Base-by-base conservation (phyloP, 1,140 invertebrate genomes). In the Drosophila suzukii region DNA sequence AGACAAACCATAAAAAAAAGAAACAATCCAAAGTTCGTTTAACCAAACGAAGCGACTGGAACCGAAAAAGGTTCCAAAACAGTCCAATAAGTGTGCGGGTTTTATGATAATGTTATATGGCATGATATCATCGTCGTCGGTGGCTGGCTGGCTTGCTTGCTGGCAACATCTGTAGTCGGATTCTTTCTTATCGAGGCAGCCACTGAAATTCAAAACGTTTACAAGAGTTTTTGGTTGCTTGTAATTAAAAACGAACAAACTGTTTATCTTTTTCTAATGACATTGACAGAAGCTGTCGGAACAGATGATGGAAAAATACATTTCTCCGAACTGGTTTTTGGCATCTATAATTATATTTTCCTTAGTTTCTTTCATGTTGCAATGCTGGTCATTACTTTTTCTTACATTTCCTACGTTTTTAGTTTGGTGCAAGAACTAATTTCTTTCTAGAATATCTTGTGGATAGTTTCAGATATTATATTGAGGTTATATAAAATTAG, bases 171-270 rank as follows among this genome's bases (percentile, higher is more conserved):
- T 70, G 54, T 72, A 34, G 47, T 47, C 17, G 43, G 17, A 55
- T 70, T 32, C 61, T 12, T 58, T 39, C 63, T 72, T 71, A 71
- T 72, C 56, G 47, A 72, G 43, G 12, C 17, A 4, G 68, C 61
- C 32, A 36, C 27, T 20, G 54, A 44, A 56, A 77, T 78, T 83
- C 44, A 59, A 59, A 53, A 55, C 20, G 46, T 44, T 81, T 61
- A 65, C 63, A 50, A 24, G 44, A 32, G 30, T 7, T 17, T 13
- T 15, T 27, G n/a, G n/a, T 34, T 27, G 51, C 59, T 60, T 82
- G 78, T 85, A 82, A 88, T 88, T 88, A 82, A 72, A 88, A 81
- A 75, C 34, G 49, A 72, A 36, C 27, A 43, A 43, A 34, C 12
- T n/a, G 44, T 50, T 78, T 81, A 81, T 68, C 78, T 51, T 62